These are phyloP conservation scores for Myopa testacea DNA, from an alignment of 2,888 invertebrate species.

Conservation along the genomic window DNA sequence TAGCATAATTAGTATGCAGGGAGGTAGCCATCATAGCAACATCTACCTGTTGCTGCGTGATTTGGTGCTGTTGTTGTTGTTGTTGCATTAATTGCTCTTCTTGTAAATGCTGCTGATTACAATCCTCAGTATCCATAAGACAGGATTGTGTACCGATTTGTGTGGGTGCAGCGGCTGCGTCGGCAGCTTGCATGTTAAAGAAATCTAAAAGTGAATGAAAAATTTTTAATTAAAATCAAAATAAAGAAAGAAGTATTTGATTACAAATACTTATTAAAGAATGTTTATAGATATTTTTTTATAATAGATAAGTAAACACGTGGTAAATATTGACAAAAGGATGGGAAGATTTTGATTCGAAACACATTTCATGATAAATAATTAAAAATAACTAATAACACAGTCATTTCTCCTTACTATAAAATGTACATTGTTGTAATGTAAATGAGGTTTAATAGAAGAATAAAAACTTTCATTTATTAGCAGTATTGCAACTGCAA, in stretches of 20 bases:
- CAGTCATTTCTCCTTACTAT: too few species aligned
- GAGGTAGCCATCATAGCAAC: conserved; percentile 45
- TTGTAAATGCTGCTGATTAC: conserved; percentile 16
- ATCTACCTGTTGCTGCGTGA: conserved; percentile 47
- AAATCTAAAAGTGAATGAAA: conserved; percentile 54
- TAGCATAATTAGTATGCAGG: conserved; percentile 24
- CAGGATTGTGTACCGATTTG: conserved; percentile 62
- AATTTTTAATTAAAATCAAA: neutral
- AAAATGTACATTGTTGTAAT: too few species aligned
- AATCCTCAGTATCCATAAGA: conserved; percentile 59
- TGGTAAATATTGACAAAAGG: too few species aligned
- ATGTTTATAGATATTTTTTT: too few species aligned
- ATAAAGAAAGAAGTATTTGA: neutral
- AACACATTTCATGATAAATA: too few species aligned
- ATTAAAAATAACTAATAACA: too few species aligned
- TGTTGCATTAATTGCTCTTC: conserved; percentile 28
- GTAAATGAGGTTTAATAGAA: too few species aligned
- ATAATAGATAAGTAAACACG: too few species aligned
- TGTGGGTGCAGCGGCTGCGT: conserved; percentile 49
- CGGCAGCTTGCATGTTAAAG: conserved; percentile 46
- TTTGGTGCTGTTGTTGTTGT: conserved; percentile 42
- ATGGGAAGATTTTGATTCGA: too few species aligned
- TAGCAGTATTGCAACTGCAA: too few species aligned
- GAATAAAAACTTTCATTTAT: too few species aligned
- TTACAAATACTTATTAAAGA: too few species aligned